Evolutionary conservation across 2,797 vertebrate species (phyloP).

Genomic region (Rhinogobio ventralis): DNA sequence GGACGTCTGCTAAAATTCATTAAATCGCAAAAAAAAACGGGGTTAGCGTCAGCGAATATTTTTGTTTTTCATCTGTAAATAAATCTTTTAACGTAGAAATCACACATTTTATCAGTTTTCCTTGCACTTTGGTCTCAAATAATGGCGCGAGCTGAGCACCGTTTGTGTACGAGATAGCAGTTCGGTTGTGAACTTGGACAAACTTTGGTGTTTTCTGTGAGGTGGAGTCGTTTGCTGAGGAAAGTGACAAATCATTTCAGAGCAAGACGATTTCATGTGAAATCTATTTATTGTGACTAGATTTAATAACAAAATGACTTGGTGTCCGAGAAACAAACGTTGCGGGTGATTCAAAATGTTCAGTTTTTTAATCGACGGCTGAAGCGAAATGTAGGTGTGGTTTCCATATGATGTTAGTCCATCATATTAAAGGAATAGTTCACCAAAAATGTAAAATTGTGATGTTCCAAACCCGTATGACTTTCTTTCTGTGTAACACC

Average conservation of each 20-base stretch:
- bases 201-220: constrained; percentile 30
- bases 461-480: background rate
- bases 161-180: background rate
- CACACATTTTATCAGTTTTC: background rate
- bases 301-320: background rate
- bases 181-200: constrained; percentile 24
- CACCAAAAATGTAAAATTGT: background rate
- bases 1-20: background rate
- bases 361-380: background rate
- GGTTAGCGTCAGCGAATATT: background rate
- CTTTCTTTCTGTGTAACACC: background rate
- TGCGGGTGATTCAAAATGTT: constrained; percentile 2
- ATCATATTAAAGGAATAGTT: constrained; percentile 29
- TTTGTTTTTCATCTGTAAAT: background rate
- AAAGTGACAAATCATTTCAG: background rate
- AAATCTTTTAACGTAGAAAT: background rate
- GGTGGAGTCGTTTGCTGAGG: background rate
- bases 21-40: background rate
- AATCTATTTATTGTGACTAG: background rate
- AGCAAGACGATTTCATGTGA: background rate
- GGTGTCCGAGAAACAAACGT: background rate
- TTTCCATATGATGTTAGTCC: constrained; percentile 14
- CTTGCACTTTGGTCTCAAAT: background rate
- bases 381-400: constrained; percentile 35
- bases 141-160: background rate